Conservation (phyloP, 1,140 invertebrate species). For the Trigoniulus corallinus region DNA sequence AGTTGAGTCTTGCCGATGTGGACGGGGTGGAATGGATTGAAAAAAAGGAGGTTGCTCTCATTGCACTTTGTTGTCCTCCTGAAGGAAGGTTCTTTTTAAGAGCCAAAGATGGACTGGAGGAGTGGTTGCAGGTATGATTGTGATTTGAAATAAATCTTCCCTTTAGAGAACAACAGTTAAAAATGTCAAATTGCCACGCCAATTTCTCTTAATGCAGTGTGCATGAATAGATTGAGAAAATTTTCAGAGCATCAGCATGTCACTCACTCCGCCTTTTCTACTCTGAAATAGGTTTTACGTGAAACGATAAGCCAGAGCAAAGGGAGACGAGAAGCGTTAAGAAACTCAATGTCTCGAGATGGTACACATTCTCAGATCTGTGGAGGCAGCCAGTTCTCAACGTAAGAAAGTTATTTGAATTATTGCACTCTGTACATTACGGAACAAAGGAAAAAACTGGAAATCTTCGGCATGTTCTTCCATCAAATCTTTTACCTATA, state of each 20-base stretch:
- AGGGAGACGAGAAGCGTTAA: not conserved
- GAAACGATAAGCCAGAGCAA: not conserved
- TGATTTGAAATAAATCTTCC: not conserved
- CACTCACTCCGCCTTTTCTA: no score
- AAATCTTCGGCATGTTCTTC: no score
- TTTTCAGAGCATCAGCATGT: no score
- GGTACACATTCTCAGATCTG: not conserved
- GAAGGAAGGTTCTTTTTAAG: not conserved
- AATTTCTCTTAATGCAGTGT: not conserved
- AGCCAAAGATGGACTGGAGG: not conserved
- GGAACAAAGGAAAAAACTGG: no score
- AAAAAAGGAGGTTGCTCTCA: not conserved
- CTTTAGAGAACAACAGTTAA: not conserved
- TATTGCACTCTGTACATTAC: no score
- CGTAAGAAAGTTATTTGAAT: no score
- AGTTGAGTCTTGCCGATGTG: constrained; percentile 1
- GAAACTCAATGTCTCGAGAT: not conserved
- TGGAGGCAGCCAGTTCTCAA: not conserved
- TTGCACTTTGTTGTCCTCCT: not conserved
- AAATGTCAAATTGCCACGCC: not conserved
- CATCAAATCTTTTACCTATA: no score
- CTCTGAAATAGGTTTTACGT: not conserved
- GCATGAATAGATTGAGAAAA: no score
- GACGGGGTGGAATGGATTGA: constrained; percentile 1
- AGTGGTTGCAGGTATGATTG: not conserved